Conservation (phyloP, 2,797 vertebrate species). For the Fundulus diaphanus region DNA sequence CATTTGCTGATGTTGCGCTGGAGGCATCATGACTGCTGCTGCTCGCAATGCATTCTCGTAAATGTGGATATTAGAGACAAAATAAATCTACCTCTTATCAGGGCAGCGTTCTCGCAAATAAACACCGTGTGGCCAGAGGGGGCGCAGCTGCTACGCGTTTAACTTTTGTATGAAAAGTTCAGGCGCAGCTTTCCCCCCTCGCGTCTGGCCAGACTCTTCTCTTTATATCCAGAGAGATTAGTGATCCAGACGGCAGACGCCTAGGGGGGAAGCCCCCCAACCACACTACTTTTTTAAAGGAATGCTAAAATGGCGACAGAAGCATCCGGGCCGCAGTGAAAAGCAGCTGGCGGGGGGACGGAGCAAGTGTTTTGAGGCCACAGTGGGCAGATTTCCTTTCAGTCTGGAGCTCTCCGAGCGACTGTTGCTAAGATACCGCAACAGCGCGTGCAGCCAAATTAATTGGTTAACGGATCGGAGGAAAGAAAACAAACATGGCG, state of each 20-base stretch:
- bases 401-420: constrained; percentile 45
- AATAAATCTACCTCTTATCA: not conserved
- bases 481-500: constrained; percentile 2
- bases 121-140: constrained; percentile 38
- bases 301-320: constrained; percentile 60
- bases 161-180: constrained; percentile 54
- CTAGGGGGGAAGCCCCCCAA: constrained; percentile 6
- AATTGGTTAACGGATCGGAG: constrained; percentile 10
- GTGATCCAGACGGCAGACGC: too few species aligned
- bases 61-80: not conserved
- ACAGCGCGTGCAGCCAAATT: constrained; percentile 40
- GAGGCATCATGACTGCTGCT: not conserved
- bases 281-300: constrained; percentile 11
- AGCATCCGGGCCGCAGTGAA: constrained; percentile 45
- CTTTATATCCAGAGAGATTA: constrained; percentile 10
- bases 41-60: not conserved
- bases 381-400: constrained; percentile 43
- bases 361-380: constrained; percentile 39
- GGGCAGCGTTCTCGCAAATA: not conserved
- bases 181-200: constrained; percentile 5
- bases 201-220: not conserved
- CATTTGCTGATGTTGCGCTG: not conserved
- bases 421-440: constrained; percentile 71
- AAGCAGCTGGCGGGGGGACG: constrained; percentile 10
- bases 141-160: constrained; percentile 47